Evolutionary conservation across 35 echinoderm and acorn worm species (phyloP), one percentile per base, ranked within the genome.

Genomic region (Apostichopus japonicus): DNA sequence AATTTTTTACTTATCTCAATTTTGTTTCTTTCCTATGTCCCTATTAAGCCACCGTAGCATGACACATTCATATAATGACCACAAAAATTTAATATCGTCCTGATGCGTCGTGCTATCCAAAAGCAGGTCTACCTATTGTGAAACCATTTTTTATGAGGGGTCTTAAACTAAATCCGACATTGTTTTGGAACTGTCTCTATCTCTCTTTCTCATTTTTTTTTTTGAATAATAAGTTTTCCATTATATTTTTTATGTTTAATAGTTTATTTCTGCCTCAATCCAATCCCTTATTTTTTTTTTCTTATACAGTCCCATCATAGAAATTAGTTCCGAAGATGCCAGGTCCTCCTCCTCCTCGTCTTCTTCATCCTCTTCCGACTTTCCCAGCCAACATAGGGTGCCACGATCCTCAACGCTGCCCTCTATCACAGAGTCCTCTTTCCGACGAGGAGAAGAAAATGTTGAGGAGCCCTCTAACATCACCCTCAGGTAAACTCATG

Each of bases 301-400:
- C 57, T 59, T 86, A 11, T 4, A 84, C 92, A 96, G 95, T 80
- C 95, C 95, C 44, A 96, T 96, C 72, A 94, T 96, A 79, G 95
- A 96, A 72, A 94, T 84, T 51, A 96, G 95, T 77, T 57, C 72
- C 52, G 95, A 96, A 79, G 91, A 96, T 80, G 80, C 71, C 23
- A 93, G 90, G n/a, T 94, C 95, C 53, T 94, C 95, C 4, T 86
- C 83, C 10, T 96, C 95, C 57, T 90, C 84, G 6, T 86, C 88
- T 56, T 79, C 72, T 6, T 79, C 71, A 15, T 93, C 92, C 2
- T 14, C 86, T 24, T 78, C 92, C 22, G 87, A 93, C 86, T 88
- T 80, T 52, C 44, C 22, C 16, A 23, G 55, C 19, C 63, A 78
- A 67, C 61, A 87, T 53, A 77, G 79, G 73, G 15, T 24, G 8